These are phyloP conservation scores for Babyrousa celebensis DNA, from an alignment of 2,797 vertebrate genomes.

Conservation along the genomic window DNA sequence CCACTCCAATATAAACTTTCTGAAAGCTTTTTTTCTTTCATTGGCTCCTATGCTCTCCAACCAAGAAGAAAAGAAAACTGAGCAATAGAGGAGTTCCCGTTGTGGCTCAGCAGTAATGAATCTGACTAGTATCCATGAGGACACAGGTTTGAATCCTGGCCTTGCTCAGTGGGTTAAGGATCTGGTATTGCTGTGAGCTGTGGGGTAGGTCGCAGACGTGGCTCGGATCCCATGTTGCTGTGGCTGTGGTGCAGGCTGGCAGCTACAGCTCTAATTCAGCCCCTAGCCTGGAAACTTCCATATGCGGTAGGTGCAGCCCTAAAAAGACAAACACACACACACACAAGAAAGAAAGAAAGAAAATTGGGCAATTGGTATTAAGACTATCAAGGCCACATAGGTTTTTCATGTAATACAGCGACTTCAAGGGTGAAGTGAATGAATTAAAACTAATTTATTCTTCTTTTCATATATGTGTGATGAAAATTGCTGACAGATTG, in stretches of 20 bases:
- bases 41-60: constrained; percentile 47
- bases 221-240: no score
- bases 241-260: no score
- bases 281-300: no score
- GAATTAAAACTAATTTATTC: constrained; percentile 59
- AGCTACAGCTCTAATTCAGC: no score
- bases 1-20: constrained; percentile 51
- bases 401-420: constrained; percentile 58
- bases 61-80: constrained; percentile 49
- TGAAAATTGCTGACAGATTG: constrained; percentile 21
- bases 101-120: no score
- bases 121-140: no score
- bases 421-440: constrained; percentile 63
- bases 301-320: no score
- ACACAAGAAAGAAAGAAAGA: constrained; percentile 22
- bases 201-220: no score
- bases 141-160: no score
- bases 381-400: constrained; percentile 57
- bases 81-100: not conserved
- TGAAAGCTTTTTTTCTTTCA: constrained; percentile 38
- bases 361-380: constrained; percentile 49
- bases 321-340: no score
- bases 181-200: no score
- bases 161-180: no score
- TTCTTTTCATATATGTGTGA: not conserved